phyloP scores from a whole-genome alignment of 2,113 vertebrate species.

The Lontra canadensis region DNA sequence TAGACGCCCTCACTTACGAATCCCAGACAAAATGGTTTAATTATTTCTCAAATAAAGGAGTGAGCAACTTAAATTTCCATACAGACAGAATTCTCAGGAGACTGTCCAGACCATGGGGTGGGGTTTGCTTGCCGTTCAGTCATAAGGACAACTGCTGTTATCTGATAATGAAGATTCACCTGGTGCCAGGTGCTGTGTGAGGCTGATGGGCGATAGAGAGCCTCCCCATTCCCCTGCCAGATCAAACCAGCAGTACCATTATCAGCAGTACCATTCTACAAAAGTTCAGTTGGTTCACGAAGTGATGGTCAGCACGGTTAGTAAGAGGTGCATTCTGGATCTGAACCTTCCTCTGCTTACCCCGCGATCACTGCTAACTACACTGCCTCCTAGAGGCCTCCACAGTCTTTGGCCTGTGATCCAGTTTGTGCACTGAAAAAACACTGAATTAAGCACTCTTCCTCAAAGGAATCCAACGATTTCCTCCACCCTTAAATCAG shows the following conservation, averaged over 20 bases:
- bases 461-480: neutral
- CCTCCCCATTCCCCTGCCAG: rapidly evolving
- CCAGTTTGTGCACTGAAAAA: neutral
- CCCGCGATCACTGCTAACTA: rapidly evolving
- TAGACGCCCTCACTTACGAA: neutral
- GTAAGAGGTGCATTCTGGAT: neutral
- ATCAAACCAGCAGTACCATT: too few species aligned
- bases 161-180: too few species aligned
- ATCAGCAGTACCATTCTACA: rapidly evolving
- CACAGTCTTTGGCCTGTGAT: too few species aligned
- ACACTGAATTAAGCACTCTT: neutral
- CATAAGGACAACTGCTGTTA: rapidly evolving
- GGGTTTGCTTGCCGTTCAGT: neutral
- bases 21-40: neutral
- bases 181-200: neutral
- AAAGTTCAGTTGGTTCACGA: rapidly evolving
- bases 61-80: neutral
- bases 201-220: neutral
- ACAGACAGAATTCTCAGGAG: neutral
- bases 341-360: neutral
- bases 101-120: too few species aligned
- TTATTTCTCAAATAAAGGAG: neutral
- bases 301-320: rapidly evolving
- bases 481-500: neutral
- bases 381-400: neutral